phyloP scores from a whole-genome alignment of 1,140 invertebrate species.

The Drosophila truncata region DNA sequence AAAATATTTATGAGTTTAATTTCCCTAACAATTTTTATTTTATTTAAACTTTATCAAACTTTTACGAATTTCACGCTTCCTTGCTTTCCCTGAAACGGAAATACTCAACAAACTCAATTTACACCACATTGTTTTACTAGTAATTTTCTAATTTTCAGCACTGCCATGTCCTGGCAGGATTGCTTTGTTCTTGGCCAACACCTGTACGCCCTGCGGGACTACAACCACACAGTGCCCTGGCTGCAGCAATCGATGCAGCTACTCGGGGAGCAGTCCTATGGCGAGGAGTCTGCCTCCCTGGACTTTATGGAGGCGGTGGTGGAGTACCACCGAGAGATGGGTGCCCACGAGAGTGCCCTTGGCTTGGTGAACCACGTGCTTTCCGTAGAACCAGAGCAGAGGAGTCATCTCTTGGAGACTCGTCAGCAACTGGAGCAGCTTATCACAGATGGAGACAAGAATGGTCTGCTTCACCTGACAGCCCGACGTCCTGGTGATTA shows the following conservation, averaged over 20 bases:
- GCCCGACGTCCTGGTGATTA: conserved; percentile 53
- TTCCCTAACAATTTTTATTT: not conserved
- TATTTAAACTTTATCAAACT: not conserved
- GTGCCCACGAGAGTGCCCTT: conserved; percentile 92
- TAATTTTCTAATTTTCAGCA: conserved; percentile 70
- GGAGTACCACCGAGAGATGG: conserved; percentile 91
- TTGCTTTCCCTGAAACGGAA: not conserved
- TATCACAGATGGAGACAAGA: conserved; percentile 64
- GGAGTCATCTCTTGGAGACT: conserved; percentile 91
- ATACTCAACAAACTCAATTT: not conserved
- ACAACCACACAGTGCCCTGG: conserved; percentile 96
- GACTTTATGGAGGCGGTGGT: conserved; percentile 77
- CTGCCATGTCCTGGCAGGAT: conserved; percentile 92
- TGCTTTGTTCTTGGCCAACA: conserved; percentile 98
- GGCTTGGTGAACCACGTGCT: conserved; percentile 95
- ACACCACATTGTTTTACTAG: not conserved
- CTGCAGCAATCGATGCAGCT: conserved; percentile 92
- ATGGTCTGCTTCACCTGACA: conserved; percentile 64
- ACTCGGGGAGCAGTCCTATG: conserved; percentile 52
- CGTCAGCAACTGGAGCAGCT: conserved; percentile 87
- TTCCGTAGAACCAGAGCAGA: conserved; percentile 92
- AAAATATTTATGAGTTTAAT: not conserved
- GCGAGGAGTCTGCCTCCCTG: conserved; percentile 50
- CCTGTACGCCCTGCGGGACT: conserved; percentile 96
- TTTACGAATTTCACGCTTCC: not conserved